Evolutionary conservation across 2,888 invertebrate species (phyloP), one percentile per base, ranked within the genome.

Genomic region (Pseudoips prasinana): DNA sequence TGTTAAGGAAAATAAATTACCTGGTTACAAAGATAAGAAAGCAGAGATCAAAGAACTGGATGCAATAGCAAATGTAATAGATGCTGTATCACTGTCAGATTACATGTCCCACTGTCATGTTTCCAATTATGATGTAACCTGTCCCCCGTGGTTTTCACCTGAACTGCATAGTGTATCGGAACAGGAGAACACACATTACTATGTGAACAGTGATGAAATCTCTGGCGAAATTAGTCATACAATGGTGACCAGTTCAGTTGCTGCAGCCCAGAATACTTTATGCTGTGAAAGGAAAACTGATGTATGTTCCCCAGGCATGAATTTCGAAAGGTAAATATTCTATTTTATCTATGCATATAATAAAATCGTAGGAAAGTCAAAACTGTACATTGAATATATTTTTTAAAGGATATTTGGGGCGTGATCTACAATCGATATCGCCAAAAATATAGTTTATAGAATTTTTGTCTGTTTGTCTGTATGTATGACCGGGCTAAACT

Each of bases 81-180:
- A 86, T 46, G 64, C 69, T 7, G 45, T 91, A 29, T 85, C 90
- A 29, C 26, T 81, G n/a, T 77, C 89, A 33, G 86, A 87, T 53
- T 67, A 51, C 31, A 64, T 67, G 55, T 29, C 37, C 41, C 8
- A 50, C 32, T 6, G 47, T 26, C 46, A 46, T 17, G 55, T 65
- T 29, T 38, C 44, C 17, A 52, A 43, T 22, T 25, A 33, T 19
- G 55, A 72, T 42, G 56, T 81, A 11, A 55, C 64, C 41, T 70
- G 70, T 29, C 45, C 59, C 17, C 84, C 85, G 7, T 87, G 87
- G 87, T 56, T 57, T 29, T 54, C 54, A 19, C 39, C 49, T 31
- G 81, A 76, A 61, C 59, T 35, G 29, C 64, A 77, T 23, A 83
- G 84, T 73, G 75, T 85, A 3, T 72, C 74, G 29, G 87, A 87